Evolutionary conservation across 1,140 invertebrate species (phyloP).

Genomic region (Hyphantria cunea): DNA sequence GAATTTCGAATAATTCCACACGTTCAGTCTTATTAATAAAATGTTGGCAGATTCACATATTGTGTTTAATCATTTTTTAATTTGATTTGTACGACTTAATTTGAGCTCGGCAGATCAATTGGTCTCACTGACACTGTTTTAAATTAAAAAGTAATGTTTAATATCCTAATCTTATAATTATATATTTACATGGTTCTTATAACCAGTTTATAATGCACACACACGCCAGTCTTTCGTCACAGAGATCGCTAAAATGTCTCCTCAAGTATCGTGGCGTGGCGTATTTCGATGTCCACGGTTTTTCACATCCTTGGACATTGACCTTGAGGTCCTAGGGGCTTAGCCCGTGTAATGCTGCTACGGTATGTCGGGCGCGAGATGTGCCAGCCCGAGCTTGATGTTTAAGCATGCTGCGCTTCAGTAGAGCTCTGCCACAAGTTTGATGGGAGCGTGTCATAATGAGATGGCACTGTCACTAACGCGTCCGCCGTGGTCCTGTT

Average conservation of each 20-base stretch:
- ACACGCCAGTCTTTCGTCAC: conserved; percentile 36
- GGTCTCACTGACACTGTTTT: conserved; percentile 18
- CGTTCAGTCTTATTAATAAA: conserved; percentile 43
- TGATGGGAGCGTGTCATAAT: conserved; percentile 84
- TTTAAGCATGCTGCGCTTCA: conserved; percentile 70
- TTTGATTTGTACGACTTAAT: conserved; percentile 38
- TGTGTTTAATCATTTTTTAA: conserved; percentile 23
- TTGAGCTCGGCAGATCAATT: conserved; percentile 30
- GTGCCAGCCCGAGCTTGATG: conserved; percentile 29
- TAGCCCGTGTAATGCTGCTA: conserved; percentile 47
- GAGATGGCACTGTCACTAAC: conserved; percentile 86
- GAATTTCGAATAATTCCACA: conserved; percentile 19
- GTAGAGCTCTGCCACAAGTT: conserved; percentile 74
- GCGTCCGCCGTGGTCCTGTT: conserved; percentile 85
- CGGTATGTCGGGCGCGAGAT: conserved; percentile 42
- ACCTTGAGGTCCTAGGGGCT: conserved; percentile 27
- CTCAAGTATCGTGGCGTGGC: conserved; percentile 36
- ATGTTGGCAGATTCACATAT: conserved; percentile 31
- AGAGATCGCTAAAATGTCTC: conserved; percentile 42
- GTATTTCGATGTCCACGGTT: conserved; percentile 47
- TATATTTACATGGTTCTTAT: conserved; percentile 11
- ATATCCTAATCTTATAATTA: conserved; percentile 5
- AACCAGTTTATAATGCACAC: conserved; percentile 22
- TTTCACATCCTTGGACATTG: conserved; percentile 62
- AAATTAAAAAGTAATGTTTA: conserved; percentile 12